These are phyloP conservation scores for Dasysyrphus albostriatus DNA, from an alignment of 2,888 invertebrate species.

Conservation along the genomic window DNA sequence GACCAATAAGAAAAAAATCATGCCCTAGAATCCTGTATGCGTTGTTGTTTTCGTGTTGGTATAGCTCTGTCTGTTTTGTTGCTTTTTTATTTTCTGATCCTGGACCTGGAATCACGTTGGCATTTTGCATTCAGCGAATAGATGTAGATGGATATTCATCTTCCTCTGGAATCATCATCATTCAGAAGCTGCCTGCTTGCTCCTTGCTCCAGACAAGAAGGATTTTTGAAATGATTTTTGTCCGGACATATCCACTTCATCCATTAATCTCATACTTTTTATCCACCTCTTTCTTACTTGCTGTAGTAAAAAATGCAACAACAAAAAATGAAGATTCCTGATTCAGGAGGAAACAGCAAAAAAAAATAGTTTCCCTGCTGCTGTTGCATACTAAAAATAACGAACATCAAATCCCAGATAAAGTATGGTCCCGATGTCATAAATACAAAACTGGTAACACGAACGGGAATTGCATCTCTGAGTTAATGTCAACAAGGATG, in stretches of 20 bases:
- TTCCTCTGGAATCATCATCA: conserved; percentile 21
- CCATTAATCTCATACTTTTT: conserved; percentile 38
- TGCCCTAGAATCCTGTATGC: neutral
- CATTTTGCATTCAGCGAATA: conserved; percentile 30
- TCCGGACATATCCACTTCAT: conserved; percentile 45
- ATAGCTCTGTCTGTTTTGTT: neutral
- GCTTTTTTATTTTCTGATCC: neutral
- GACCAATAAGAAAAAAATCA: neutral
- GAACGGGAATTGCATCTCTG: conserved; percentile 23
- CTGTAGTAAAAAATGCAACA: neutral
- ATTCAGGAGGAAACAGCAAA: neutral
- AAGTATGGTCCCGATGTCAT: conserved; percentile 12
- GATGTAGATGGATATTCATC: conserved; percentile 6
- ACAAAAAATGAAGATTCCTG: conserved; percentile 13
- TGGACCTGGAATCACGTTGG: conserved; percentile 1
- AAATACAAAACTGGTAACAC: conserved; percentile 18
- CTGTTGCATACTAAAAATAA: conserved; percentile 7
- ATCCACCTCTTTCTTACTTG: neutral
- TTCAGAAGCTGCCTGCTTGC: conserved; percentile 1
- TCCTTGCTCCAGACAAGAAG: conserved; percentile 2
- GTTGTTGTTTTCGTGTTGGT: neutral
- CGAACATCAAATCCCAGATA: conserved; percentile 7
- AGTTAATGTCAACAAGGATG: conserved; percentile 21
- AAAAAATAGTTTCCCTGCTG: neutral
- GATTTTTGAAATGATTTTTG: conserved; percentile 41